Conservation (phyloP, 2,888 invertebrate genomes). For the Andrena bicolor region DNA sequence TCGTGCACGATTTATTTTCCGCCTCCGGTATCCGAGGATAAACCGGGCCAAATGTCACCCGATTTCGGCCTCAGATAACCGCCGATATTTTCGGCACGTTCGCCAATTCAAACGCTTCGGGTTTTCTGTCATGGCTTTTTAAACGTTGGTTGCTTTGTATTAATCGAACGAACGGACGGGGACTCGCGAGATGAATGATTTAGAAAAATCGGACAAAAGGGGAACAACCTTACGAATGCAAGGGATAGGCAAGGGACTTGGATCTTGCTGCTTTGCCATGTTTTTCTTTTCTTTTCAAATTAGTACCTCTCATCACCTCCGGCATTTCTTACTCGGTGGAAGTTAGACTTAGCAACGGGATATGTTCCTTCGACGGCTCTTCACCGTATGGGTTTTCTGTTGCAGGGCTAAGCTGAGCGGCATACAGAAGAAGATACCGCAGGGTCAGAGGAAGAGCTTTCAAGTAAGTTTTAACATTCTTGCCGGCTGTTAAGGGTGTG, state of each 20-base stretch:
- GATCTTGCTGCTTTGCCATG: conserved; percentile 48
- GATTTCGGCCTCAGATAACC: conserved; percentile 24
- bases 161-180: background rate
- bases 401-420: conserved; percentile 72
- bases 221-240: background rate
- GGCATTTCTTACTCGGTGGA: conserved; percentile 65
- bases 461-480: conserved; percentile 66
- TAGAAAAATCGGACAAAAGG: background rate
- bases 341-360: conserved; percentile 27
- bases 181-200: background rate
- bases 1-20: conserved; percentile 10
- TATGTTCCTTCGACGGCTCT: conserved; percentile 21
- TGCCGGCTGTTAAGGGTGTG: background rate
- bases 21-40: conserved; percentile 20
- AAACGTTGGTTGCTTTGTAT: background rate
- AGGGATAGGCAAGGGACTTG: conserved; percentile 69
- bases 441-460: conserved; percentile 65
- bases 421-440: conserved; percentile 63
- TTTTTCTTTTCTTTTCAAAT: conserved; percentile 57
- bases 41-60: conserved; percentile 46
- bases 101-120: background rate
- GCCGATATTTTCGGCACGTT: background rate
- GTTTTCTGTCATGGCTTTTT: background rate
- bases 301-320: conserved; percentile 82
- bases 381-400: conserved; percentile 59